These are phyloP conservation scores for Halocynthia roretzi DNA, from an alignment of 23 tunicate genomes.

Conservation along the genomic window DNA sequence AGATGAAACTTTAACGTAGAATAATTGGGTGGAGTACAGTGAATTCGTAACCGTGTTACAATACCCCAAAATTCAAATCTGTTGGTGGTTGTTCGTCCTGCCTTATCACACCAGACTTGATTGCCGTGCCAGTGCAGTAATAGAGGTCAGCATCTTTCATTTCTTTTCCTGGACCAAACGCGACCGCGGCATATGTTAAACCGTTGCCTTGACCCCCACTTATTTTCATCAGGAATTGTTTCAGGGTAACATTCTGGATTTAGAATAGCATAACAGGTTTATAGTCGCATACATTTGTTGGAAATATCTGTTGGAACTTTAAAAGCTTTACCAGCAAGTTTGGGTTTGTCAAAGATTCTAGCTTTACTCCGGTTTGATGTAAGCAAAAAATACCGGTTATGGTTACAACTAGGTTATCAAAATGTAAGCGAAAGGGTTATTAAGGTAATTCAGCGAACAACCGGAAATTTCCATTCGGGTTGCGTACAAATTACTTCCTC, in stretches of 20 bases:
- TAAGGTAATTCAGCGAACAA: no score
- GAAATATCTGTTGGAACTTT: not conserved
- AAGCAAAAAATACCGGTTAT: no score
- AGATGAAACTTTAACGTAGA: no score
- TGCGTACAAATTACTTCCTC: no score
- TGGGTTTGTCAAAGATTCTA: not conserved
- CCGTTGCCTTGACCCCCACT: constrained; percentile 19
- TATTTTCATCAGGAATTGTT: constrained; percentile 10
- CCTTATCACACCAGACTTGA: constrained; percentile 19
- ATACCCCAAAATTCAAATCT: no score
- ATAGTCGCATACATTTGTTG: not conserved
- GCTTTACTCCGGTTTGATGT: not conserved
- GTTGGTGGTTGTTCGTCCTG: no score
- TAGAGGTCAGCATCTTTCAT: constrained; percentile 42
- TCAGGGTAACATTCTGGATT: not conserved
- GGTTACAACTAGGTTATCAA: no score
- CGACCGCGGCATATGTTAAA: constrained; percentile 20
- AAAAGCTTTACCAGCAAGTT: not conserved
- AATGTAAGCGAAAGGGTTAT: no score
- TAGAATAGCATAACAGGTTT: no score
- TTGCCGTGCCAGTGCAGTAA: constrained; percentile 25
- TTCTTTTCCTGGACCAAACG: constrained; percentile 3
- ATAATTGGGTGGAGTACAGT: no score
- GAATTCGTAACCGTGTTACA: no score
- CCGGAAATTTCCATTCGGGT: no score